Evolutionary conservation across 2,888 invertebrate species (phyloP), one percentile per base, ranked within the genome.

Genomic region (Camponotus fellah): DNA sequence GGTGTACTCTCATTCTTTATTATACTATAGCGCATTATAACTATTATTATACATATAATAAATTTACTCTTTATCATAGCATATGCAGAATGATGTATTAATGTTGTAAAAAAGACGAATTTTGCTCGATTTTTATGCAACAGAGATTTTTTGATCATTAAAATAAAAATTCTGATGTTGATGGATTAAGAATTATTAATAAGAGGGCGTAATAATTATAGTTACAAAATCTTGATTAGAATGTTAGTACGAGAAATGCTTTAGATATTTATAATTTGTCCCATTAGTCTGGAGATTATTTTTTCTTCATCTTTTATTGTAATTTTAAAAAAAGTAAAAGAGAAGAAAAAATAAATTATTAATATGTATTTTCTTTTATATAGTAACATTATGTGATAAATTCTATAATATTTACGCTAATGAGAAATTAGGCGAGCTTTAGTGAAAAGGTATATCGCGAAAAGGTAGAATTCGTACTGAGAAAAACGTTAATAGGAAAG

Each of bases 401-500:
- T 72, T 76, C 62, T 77, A 69, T 74, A 77, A 86, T 85, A 85
- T 85, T 82, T 58, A 82, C 68, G 66, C 32, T 85, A 86, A 82
- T 82, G 77, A 86, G 76, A 86, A 85, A 86, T 62, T 81, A 49
- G 40, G 8, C 60, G 49, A 80, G 56, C 6, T 64, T 58, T 40
- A 40, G 62, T 32, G 46, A 46, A 79, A 83, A 71, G 12, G 74
- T 64, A 72, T 77, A 62, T 80, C 65, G 64, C 34, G 26, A 56
- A n/a, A n/a, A n/a, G n/a, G 65, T 79, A 10, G 34, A 77, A 65
- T 82, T 53, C 21, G 17, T 64, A 17, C 80, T 79, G 40, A 64
- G 53, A 82, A 80, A 82, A 82, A 85, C 82, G 84, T 84, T 81
- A 83, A 86, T 84, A 84, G 84, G 85, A 76, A 72, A 66, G 60